These are phyloP conservation scores for Reticulitermes lucifugus DNA, from an alignment of 2,888 invertebrate species.

Conservation along the genomic window DNA sequence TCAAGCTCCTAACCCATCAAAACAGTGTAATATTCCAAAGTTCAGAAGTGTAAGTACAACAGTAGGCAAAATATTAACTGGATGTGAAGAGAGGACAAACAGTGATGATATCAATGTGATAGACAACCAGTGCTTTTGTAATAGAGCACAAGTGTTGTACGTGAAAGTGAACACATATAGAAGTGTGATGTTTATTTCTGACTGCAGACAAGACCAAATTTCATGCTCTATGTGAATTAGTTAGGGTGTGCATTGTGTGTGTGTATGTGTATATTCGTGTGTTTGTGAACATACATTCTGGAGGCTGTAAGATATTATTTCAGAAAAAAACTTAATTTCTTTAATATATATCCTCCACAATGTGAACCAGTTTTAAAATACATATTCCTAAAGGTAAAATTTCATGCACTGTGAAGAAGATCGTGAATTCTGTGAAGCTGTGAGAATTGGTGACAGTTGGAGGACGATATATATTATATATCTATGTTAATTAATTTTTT, in stretches of 20 bases:
- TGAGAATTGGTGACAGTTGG: not conserved
- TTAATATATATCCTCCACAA: not conserved
- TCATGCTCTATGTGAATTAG: not conserved
- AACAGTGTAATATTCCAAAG: constrained; percentile 28
- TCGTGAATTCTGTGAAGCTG: not conserved
- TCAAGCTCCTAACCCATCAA: not conserved
- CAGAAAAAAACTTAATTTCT: constrained; percentile 18
- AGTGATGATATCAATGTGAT: not conserved
- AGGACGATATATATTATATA: constrained; percentile 23
- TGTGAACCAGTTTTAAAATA: constrained; percentile 24
- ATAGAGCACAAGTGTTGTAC: not conserved
- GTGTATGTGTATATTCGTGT: not conserved
- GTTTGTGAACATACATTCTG: constrained; percentile 19
- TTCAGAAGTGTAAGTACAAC: not conserved
- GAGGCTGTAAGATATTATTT: constrained; percentile 9
- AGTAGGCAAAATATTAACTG: not conserved
- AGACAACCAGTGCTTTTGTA: not conserved
- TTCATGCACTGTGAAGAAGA: not conserved
- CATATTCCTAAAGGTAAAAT: constrained; percentile 18
- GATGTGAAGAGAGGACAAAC: not conserved
- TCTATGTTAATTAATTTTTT: constrained; percentile 29
- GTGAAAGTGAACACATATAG: not conserved
- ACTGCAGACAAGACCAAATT: not conserved
- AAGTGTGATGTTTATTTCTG: not conserved
- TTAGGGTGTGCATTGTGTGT: constrained; percentile 9